Percentiles rank a stretch among this genome's conserved stretches.
Conservation (phyloP, 2,888 invertebrate genomes). For the Empis stercorea region DNA sequence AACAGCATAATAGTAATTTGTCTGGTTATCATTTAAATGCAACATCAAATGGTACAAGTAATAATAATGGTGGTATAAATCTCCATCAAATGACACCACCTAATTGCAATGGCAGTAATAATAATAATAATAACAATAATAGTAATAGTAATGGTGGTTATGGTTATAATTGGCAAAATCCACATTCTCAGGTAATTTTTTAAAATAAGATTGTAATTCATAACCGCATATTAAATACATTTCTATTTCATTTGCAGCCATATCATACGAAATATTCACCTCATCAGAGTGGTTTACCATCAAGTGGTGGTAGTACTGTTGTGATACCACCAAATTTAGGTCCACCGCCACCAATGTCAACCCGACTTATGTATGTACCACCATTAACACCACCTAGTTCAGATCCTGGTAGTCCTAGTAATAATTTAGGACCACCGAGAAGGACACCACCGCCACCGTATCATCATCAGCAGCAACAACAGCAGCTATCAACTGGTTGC, state of each 20-base stretch:
- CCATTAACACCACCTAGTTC: slow-evolving; percentile 80
- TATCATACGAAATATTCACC: slow-evolving; percentile 11
- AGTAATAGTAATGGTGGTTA: slow-evolving; percentile 20
- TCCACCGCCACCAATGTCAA: slow-evolving; percentile 39
- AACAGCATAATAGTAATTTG: slow-evolving; percentile 17
- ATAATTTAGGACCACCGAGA: slow-evolving; percentile 52
- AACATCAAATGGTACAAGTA: slow-evolving; percentile 7
- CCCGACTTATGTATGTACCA: slow-evolving; percentile 63
- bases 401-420: slow-evolving; percentile 72
- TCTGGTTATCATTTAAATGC: background rate
- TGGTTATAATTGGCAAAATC: slow-evolving; percentile 32
- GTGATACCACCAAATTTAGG: slow-evolving; percentile 10
- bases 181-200: slow-evolving; percentile 3
- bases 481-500: slow-evolving; percentile 24
- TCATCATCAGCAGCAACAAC: slow-evolving; percentile 22
- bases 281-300: background rate
- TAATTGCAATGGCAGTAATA: slow-evolving; percentile 8
- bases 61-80: slow-evolving; percentile 19
- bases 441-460: slow-evolving; percentile 41
- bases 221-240: too few species aligned
- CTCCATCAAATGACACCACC: slow-evolving; percentile 18
- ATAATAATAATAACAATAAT: slow-evolving; percentile 13
- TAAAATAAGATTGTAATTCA: too few species aligned
- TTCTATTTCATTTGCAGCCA: slow-evolving; percentile 5
- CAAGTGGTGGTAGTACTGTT: slow-evolving; percentile 3